phyloP scores from a whole-genome alignment of 2,888 invertebrate genomes.

The Ochropleura leucogaster region DNA sequence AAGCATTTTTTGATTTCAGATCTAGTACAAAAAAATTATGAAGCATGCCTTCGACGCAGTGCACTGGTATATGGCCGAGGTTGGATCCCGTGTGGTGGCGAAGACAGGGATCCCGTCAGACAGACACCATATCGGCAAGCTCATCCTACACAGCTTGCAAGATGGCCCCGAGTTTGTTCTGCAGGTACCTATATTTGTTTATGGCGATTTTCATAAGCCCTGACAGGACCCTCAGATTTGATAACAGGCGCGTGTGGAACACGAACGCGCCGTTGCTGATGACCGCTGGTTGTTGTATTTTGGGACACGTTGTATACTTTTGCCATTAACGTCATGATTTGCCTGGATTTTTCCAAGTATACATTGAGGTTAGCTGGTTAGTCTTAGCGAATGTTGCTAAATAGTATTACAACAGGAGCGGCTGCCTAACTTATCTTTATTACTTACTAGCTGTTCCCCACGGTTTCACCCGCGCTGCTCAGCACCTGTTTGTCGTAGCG shows the following conservation, averaged over 20 bases:
- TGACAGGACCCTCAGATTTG: too few relatives aligned
- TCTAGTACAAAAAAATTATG: conserved; percentile 12
- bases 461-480: too few relatives aligned
- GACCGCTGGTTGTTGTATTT: too few relatives aligned
- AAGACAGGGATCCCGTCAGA: conserved; percentile 76
- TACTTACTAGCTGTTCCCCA: too few relatives aligned
- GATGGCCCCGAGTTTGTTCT: conserved; percentile 77
- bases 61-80: conserved; percentile 74
- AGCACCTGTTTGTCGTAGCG: too few relatives aligned
- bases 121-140: conserved; percentile 79
- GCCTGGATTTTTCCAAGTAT: background rate
- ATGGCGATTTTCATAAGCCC: background rate
- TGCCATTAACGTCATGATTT: background rate
- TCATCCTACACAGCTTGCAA: conserved; percentile 74
- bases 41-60: conserved; percentile 63
- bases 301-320: too few relatives aligned
- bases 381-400: background rate
- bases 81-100: conserved; percentile 74
- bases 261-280: too few relatives aligned
- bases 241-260: too few relatives aligned
- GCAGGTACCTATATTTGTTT: conserved; percentile 69
- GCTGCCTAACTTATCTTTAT: background rate
- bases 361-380: background rate
- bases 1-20: conserved; percentile 19
- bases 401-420: background rate